Conservation (phyloP, 2,797 vertebrate genomes). For the Tachyglossus aculeatus region DNA sequence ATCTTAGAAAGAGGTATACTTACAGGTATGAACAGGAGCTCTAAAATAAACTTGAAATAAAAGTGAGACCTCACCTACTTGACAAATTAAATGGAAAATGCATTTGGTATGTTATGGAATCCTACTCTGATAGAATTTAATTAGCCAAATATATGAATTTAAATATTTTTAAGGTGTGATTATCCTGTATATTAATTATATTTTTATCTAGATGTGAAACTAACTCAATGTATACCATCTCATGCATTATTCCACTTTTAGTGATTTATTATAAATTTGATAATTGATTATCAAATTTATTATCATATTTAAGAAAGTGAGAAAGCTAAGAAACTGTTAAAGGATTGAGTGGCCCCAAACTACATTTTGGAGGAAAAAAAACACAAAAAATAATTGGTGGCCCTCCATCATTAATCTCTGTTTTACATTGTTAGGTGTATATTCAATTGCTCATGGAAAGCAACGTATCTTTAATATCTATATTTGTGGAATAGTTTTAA, state of each 20-base stretch:
- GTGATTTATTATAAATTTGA: slow-evolving; percentile 54
- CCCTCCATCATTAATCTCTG: slow-evolving; percentile 68
- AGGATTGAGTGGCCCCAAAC: not conserved
- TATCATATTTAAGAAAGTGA: too few species aligned
- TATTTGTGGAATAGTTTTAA: slow-evolving; percentile 5
- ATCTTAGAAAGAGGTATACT: not conserved
- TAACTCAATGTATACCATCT: slow-evolving; percentile 53
- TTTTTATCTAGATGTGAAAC: slow-evolving; percentile 49
- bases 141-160: slow-evolving; percentile 49
- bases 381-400: slow-evolving; percentile 30
- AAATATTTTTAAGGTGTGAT: slow-evolving; percentile 53
- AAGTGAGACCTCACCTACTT: slow-evolving; percentile 37
- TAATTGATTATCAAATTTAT: slow-evolving; percentile 44
- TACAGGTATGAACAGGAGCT: slow-evolving; percentile 1
- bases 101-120: slow-evolving; percentile 48
- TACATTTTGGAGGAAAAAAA: slow-evolving; percentile 25
- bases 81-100: slow-evolving; percentile 52
- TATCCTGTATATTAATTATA: slow-evolving; percentile 53
- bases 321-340: not conserved
- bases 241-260: slow-evolving; percentile 38
- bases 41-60: slow-evolving; percentile 26
- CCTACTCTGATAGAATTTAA: slow-evolving; percentile 50
- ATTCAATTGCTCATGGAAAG: slow-evolving; percentile 77
- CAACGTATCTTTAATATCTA: slow-evolving; percentile 21
- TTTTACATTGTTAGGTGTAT: slow-evolving; percentile 52